Evolutionary conservation across 2,113 vertebrate genomes (phyloP), one percentile per base, ranked within the genome.

Genomic region (Odocoileus hemionus): DNA sequence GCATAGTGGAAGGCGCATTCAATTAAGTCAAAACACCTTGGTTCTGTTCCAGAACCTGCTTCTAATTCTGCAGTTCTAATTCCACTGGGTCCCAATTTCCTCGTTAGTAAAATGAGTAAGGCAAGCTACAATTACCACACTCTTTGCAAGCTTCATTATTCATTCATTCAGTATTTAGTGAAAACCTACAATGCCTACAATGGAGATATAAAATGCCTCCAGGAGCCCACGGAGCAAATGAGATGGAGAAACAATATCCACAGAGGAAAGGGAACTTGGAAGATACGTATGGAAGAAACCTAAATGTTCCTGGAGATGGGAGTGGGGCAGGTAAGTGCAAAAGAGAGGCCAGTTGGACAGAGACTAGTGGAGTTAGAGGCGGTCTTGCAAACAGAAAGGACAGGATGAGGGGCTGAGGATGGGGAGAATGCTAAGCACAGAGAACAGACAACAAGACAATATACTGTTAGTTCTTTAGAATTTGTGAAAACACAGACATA

Each of bases 31-130:
- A 94, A 92, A 96, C 54, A 94, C 54, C 43, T 94, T 83, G 58
- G 84, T 80, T 86, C 33, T 78, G 2, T 33, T 78, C 79, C 87
- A 82, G 58, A 94, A 83, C 87, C 57, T 58, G 36, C 39, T 54
- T 91, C 36, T 85, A 85, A 86, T 88, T 30, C 52, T 21, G 16
- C 7, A 50, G 39, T 74, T 92, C 80, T 47, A 61, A 61, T 91
- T 50, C 67, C 13, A 33, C 60, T 70, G n/a, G 57, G 33, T 79
- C 74, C 92, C 82, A 57, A 25, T 82, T 89, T 86, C 36, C 89
- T 86, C 30, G 10, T 86, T 91, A 83, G 82, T 67, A 60, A 90
- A 96, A 97, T 60, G 57, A 92, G 43, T 28, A 97, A 96, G 54
- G 47, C 47, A 90, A 78, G 50, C 54, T 70, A 23, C 23, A 47